Base-by-base conservation (phyloP, 1,140 invertebrate species). In the Drosophila pallidifrons region DNA sequence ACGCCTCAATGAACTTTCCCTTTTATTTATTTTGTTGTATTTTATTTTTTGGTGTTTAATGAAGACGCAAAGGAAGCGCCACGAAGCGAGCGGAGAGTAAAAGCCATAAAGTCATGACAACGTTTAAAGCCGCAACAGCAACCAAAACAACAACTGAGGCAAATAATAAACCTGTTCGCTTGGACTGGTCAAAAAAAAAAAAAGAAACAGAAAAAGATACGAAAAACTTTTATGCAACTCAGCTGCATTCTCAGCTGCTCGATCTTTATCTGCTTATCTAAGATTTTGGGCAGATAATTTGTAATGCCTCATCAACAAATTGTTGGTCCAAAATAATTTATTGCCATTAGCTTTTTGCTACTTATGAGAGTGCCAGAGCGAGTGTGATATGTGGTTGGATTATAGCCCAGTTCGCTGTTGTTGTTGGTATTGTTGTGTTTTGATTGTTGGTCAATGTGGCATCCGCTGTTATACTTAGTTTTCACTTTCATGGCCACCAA, bases 1-100 rank as follows among this genome's bases (percentile, higher is more conserved):
- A 49, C 69, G 63, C 80, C 72, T 87, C 80, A 87, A 83, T 88
- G 85, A 81, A 88, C 83, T 88, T 88, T 88, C 83, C 83, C 83
- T 88, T 88, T 86, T 87, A 67, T 80, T 59, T 64, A 43, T 45
- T 59, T 20, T 68, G 6, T 6, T 55, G 1, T 35, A 20, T 15
- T 47, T 15, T 54, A 35, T 66, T 46, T 54, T 59, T 69, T 65
- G 64, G 38, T 45, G 68, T 85, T 87, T 76, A 87, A 87, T 83
- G 83, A 87, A 87, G 83, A 87, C 88, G 80, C 83, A 77, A 87
- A 87, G 80, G 83, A 83, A 66, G 69, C 51, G 51, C 58, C 51
- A 54, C 25, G 20, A 28, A 54, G 11, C 54, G n/a, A 57, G 28
- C 54, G 35, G 13, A 69, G 82, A 86, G 82, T 70, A 74, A 82